Evolutionary conservation across 2,888 invertebrate genomes (phyloP), one percentile per base, ranked within the genome.

Genomic region (Emmelina monodactyla): DNA sequence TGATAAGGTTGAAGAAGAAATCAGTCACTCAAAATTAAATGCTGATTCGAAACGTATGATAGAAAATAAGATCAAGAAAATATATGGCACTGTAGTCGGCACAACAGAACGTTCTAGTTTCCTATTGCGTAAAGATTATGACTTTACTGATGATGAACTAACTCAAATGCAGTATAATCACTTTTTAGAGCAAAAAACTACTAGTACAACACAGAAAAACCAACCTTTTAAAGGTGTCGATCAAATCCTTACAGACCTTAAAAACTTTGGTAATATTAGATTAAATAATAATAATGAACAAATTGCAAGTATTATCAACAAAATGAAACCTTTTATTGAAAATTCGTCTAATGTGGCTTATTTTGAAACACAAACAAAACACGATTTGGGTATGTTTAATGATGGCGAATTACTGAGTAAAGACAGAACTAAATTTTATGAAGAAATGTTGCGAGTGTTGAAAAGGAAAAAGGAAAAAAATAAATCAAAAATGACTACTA

Each of bases 371-470:
- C 13, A 29, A 11, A 19, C 9, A 19, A 4, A 52, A 12, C 61
- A 64, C 30, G 42, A 44, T 2, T 37, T 69, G 4, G 54, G 54
- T 40, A 10, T 39, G 19, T n/a, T n/a, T n/a, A n/a, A n/a, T n/a
- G n/a, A n/a, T n/a, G n/a, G n/a, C n/a, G n/a, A n/a, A n/a, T n/a
- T n/a, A n/a, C n/a, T n/a, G n/a, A n/a, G n/a, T n/a, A n/a, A n/a
- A n/a, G 64, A 66, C 13, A 58, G 68, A 47, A 58, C 59, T 37
- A 62, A 57, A 34, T 71, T 53, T 45, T 72, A 71, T 39, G 64
- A 70, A 39, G 57, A 64, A 1, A 72, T 63, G 49, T 45, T 73
- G 2, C 57, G 64, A 16, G 58, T 53, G 35, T 49, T 75, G 7
- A 56, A 62, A 33, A 56, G 50, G 28, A 62, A 51, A 41, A 40